phyloP scores from a whole-genome alignment of 2,113 vertebrate genomes.

The Ctenodactylus gundi region DNA sequence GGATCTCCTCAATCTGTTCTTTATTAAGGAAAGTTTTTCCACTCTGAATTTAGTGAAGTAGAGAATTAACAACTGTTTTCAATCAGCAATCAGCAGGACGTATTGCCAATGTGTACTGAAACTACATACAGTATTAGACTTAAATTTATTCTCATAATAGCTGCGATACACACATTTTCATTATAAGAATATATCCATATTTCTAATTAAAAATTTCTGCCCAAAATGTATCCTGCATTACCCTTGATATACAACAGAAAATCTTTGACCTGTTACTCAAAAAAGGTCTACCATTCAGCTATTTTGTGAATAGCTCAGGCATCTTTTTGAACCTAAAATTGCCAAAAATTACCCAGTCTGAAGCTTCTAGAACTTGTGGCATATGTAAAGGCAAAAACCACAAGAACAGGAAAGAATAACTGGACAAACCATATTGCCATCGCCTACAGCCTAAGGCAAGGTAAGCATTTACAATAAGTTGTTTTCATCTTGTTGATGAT shows the following conservation, averaged over 20 bases:
- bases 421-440: not conserved
- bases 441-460: not conserved
- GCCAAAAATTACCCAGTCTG: not conserved
- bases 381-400: not conserved
- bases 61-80: slow-evolving; percentile 99
- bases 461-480: not conserved
- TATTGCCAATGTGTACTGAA: slow-evolving; percentile 85
- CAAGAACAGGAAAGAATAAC: not conserved
- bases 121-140: slow-evolving; percentile 87
- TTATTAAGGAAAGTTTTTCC: slow-evolving; percentile 92
- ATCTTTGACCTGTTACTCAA: slow-evolving; percentile 53
- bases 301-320: not conserved
- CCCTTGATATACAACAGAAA: slow-evolving; percentile 61
- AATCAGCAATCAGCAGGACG: slow-evolving; percentile 94
- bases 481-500: not conserved
- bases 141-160: slow-evolving; percentile 86
- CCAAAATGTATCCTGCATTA: slow-evolving; percentile 68
- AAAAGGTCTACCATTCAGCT: no score
- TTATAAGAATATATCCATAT: slow-evolving; percentile 79
- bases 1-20: slow-evolving; percentile 96
- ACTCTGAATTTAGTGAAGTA: slow-evolving; percentile 94
- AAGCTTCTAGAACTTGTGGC: not conserved
- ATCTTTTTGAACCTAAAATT: not conserved
- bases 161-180: slow-evolving; percentile 84
- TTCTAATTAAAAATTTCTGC: slow-evolving; percentile 77